Conservation (phyloP, 2,113 vertebrate genomes). For the Mormoops blainvillei region DNA sequence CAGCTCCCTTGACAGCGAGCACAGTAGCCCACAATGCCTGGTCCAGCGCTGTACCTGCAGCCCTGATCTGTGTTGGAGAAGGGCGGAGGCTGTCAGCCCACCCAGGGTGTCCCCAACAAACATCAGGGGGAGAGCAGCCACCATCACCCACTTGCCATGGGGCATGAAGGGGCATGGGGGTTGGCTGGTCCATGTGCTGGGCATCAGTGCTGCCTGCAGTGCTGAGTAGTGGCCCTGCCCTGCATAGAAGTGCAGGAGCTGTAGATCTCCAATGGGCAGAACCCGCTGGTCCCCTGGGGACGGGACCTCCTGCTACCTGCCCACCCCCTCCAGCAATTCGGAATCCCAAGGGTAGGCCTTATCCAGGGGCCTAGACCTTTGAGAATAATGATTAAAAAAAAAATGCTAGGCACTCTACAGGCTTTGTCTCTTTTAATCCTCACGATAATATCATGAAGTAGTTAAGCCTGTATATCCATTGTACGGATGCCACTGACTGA, state of each 20-base stretch:
- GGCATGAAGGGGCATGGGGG: conserved; percentile 88
- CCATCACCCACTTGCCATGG: conserved; percentile 87
- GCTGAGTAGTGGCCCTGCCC: conserved; percentile 87
- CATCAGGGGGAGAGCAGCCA: conserved; percentile 90
- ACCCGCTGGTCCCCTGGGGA: conserved; percentile 70
- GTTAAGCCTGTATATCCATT: neutral
- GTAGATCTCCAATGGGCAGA: conserved; percentile 85
- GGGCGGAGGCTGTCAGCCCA: conserved; percentile 84
- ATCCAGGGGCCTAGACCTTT: neutral
- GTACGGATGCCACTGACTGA: neutral
- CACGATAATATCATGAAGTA: neutral
- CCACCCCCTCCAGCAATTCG: neutral
- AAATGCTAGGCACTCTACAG: neutral
- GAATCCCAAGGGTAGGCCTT: neutral
- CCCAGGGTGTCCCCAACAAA: conserved; percentile 91
- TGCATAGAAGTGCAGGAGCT: conserved; percentile 89
- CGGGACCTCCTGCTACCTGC: conserved; percentile 72
- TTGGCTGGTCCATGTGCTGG: conserved; percentile 86
- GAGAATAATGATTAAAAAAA: neutral
- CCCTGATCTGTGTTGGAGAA: conserved; percentile 86
- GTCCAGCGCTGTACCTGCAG: conserved; percentile 84
- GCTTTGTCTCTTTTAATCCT: neutral
- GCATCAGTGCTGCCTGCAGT: conserved; percentile 84
- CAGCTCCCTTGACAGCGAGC: conserved; percentile 88
- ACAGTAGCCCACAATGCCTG: conserved; percentile 88